Conservation (phyloP, 1,140 invertebrate genomes). For the Drosophila navojoa region DNA sequence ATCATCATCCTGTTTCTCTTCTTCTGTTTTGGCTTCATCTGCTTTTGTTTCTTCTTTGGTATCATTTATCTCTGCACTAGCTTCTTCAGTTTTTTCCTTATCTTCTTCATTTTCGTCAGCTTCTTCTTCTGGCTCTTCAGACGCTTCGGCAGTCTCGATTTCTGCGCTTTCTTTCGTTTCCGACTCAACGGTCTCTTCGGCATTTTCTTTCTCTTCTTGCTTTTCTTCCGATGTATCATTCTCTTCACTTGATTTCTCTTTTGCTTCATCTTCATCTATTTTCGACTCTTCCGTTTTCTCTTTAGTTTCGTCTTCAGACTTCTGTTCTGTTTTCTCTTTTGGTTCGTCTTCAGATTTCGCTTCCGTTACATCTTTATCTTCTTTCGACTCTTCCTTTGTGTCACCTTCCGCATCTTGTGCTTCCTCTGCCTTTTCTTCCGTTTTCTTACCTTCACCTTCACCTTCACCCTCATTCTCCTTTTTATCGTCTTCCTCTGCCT, state of each 20-base stretch:
- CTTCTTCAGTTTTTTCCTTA: background rate
- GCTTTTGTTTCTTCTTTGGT: background rate
- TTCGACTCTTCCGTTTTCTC: background rate
- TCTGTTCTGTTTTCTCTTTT: background rate
- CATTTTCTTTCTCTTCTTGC: slow-evolving; percentile 12
- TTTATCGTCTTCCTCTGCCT: slow-evolving; percentile 10
- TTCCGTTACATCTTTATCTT: background rate
- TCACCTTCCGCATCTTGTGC: slow-evolving; percentile 1
- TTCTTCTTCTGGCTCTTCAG: background rate
- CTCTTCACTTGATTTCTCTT: background rate
- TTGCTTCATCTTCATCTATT: background rate
- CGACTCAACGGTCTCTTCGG: background rate
- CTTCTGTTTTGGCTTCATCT: background rate
- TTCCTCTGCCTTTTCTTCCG: slow-evolving; percentile 19
- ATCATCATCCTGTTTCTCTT: background rate
- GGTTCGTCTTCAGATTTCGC: slow-evolving; percentile 7
- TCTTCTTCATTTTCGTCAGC: background rate
- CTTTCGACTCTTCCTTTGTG: slow-evolving; percentile 2
- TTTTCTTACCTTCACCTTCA: slow-evolving; percentile 9
- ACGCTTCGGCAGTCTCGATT: background rate
- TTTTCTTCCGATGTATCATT: slow-evolving; percentile 1
- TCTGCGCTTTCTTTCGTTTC: background rate
- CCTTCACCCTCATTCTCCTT: background rate
- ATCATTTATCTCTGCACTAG: background rate
- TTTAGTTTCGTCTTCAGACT: background rate